Evolutionary conservation across 1,140 invertebrate genomes (phyloP), one percentile per base, ranked within the genome.

Genomic region (Ooceraea biroi): DNA sequence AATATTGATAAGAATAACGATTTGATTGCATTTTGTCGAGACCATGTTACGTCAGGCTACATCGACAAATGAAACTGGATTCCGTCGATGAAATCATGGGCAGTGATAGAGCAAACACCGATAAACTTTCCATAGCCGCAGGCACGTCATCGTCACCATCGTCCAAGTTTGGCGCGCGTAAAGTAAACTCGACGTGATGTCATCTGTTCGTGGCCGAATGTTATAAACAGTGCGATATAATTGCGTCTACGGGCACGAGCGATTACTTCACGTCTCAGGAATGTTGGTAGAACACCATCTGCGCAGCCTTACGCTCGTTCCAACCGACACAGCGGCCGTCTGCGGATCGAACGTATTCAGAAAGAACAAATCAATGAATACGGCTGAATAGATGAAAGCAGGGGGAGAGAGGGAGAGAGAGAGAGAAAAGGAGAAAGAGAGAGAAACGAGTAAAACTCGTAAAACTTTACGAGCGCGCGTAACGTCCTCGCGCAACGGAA

Each of bases 101-200:
- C 74, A 52, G 10, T 55, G 22, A 77, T 19, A 55, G 10, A 50
- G 14, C 30, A 55, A 78, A 52, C 17, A 19, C 19, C 52, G 48
- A 68, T 66, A 78, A 76, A 78, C 30, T 68, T 78, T 46, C 46
- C 52, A 25, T 5, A 30, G n/a, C 73, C 46, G 74, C 44, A 41
- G 60, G 74, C 50, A 69, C 22, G 17, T 55, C n/a, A 41, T 44
- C 27, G 41, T 10, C 19, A 25, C 65, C 76, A 36, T 44, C 19
- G 11, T 50, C 14, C 36, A 55, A 50, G 27, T 73, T 69, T 30
- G 11, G n/a, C 30, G 46, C 46, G 58, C 12, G 50, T 46, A 87
- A 87, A 86, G 27, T 65, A 77, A 77, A 72, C 57, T 22, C 76
- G n/a, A 25, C 14, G 22, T 58, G 76, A 68, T 82, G 80, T 77